Base-by-base conservation (phyloP, 1,140 invertebrate species). In the Chironomus tepperi region DNA sequence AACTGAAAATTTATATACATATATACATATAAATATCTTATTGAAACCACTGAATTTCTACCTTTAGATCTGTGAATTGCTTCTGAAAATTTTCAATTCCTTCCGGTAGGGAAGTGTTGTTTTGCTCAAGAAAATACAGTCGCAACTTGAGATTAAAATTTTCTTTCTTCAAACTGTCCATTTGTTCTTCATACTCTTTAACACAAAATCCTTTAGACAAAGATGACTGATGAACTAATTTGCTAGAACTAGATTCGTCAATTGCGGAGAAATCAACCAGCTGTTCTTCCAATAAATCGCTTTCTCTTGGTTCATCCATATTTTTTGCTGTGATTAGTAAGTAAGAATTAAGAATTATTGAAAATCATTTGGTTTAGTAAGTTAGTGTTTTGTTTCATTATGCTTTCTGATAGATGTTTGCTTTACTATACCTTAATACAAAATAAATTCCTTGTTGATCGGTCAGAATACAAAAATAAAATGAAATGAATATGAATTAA, bases 141-240 rank as follows among this genome's bases (percentile, higher is more conserved):
- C 94, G 85, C 72, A 96, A 83, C 82, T 96, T 97, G 0, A 97
- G 83, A 82, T 94, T 93, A 79, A 97, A 97, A 83, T 97, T 97
- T 79, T 97, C 95, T 79, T 96, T 96, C 76, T 91, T 89, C 70
- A 97, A 83, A 12, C 86, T 84, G 19, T 88, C 88, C 74, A 96
- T 83, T 80, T 95, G 91, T 82, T 96, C 93, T 79, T 97, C 94
- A 79, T 93, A 93, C 77, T 97, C 94, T 78, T 93, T 95, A 86
- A 95, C 16, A 70, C 65, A 70, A 70, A 70, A 18, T 19, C 65
- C 65, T 18, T 12, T 57, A n/a, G 47, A 57, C 15, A n/a, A n/a
- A 57, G 47, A 57, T 5, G 12, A 15, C 12, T 57, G 12, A 57
- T 57, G n/a, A 57, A n/a, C 15, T n/a, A 57, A 57, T 12, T 57